These are phyloP conservation scores for Holotrichia oblita DNA, from an alignment of 1,140 invertebrate genomes.

Conservation along the genomic window DNA sequence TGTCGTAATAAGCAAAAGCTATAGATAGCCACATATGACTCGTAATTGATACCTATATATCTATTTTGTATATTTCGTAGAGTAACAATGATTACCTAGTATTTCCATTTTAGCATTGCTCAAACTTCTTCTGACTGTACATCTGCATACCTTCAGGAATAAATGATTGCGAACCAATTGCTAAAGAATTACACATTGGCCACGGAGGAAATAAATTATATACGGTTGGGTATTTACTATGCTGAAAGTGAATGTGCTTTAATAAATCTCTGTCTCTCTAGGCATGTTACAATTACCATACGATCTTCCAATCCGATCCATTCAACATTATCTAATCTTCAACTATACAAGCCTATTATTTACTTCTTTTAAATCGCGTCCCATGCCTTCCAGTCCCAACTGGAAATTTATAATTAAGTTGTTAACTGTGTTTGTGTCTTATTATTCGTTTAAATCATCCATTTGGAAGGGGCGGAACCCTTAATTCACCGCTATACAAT, in stretches of 20 bases:
- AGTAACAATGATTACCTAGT: too few relatives aligned
- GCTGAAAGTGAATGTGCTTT: not conserved
- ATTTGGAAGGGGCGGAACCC: not conserved
- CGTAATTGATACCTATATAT: too few relatives aligned
- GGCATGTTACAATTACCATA: constrained; percentile 35
- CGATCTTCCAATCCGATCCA: not conserved
- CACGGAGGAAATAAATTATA: not conserved
- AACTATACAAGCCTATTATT: constrained; percentile 31
- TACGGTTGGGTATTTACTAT: constrained; percentile 19
- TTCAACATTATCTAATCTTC: constrained; percentile 23
- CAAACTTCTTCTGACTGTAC: too few relatives aligned
- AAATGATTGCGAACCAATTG: not conserved
- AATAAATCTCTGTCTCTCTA: constrained; percentile 25
- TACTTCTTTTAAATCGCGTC: constrained; percentile 21
- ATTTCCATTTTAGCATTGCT: too few relatives aligned
- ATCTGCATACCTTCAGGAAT: too few relatives aligned
- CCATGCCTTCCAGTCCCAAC: not conserved
- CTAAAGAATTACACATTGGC: not conserved
- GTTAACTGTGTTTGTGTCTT: constrained; percentile 15
- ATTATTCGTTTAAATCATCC: constrained; percentile 20
- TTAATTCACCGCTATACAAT: constrained; percentile 21
- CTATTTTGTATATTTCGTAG: too few relatives aligned
- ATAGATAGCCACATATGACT: too few relatives aligned
- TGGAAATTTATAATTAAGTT: constrained; percentile 32
- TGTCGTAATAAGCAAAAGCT: too few relatives aligned